Base-by-base conservation (phyloP, 2,113 vertebrate genomes). In the Chlamydotis undulata region DNA sequence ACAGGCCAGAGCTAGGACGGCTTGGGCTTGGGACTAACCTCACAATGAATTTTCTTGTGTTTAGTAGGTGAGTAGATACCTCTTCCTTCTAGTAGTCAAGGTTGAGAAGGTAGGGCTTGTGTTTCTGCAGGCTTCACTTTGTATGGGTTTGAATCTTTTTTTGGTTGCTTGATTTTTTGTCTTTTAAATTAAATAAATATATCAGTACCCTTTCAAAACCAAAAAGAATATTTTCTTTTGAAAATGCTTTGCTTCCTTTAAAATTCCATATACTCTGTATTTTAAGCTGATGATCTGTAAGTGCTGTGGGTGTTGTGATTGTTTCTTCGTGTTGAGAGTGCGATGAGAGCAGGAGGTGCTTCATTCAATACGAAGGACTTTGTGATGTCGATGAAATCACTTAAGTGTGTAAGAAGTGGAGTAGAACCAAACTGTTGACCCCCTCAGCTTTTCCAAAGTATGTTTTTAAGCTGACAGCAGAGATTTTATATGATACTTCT, bases 41-140 rank as follows among this genome's bases (percentile, higher is more conserved):
- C 89, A 94, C 87, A 96, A 71, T 94, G 89, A 96, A 93, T 96
- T 97, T 95, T 95, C 96, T 96, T 97, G 89, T 95, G 87, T 97
- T 94, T 95, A 84, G 91, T 94, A 94, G 96, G 87, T 96, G 96
- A 96, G 96, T 96, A 96, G 94, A 87, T 89, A 75, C 52, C 39
- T 96, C 73, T 96, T 97, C 83, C 80, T 96, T 87, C 65, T 82
- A 76, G 83, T 89, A 94, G 94, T 93, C 74, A 96, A 81, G 61
- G 22, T 57, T 93, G 35, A 96, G 57, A 87, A 93, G 56, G 26
- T 19, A 95, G 91, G 91, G 24, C 56, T 93, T 93, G 10, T 89
- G 21, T 86, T 89, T 86, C 76, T 92, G 33, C 26, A 52, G 64
- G 43, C 39, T 94, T 93, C 33, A 37, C 21, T 71, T 91, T n/a